These are phyloP conservation scores for Drosophila imparisetae DNA, from an alignment of 2,888 invertebrate species.

Conservation along the genomic window DNA sequence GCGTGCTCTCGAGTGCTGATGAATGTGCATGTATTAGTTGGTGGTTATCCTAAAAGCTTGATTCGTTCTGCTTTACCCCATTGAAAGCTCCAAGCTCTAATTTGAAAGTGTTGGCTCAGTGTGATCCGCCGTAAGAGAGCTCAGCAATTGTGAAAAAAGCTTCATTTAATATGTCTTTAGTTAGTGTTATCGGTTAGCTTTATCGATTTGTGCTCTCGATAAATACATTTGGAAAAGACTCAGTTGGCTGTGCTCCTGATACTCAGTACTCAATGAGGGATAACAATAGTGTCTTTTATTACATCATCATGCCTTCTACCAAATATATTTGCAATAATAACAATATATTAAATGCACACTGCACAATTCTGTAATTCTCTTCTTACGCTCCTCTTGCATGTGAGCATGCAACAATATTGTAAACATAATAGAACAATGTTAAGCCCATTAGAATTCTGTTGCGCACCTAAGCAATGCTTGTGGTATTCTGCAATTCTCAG, in stretches of 20 bases:
- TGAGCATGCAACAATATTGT: neutral
- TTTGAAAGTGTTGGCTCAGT: neutral
- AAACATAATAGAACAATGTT: neutral
- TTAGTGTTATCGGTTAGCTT: neutral
- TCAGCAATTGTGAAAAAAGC: neutral
- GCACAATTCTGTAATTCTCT: neutral
- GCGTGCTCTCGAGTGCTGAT: neutral
- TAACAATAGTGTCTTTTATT: neutral
- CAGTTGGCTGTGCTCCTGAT: accelerated
- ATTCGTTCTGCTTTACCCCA: neutral
- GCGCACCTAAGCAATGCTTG: neutral
- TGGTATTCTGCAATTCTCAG: neutral
- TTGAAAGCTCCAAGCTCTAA: neutral
- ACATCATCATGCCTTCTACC: neutral
- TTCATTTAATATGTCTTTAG: neutral
- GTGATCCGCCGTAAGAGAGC: neutral
- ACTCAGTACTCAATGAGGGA: neutral
- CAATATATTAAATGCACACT: neutral
- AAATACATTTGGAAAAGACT: neutral
- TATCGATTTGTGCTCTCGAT: neutral
- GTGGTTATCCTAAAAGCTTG: neutral
- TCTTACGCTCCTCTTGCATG: neutral
- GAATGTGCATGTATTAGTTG: constrained; percentile 10
- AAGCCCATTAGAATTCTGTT: constrained; percentile 1
- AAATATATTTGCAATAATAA: neutral